Evolutionary conservation across 2,888 invertebrate genomes (phyloP).

Genomic region (Stenotaenia linearis): DNA sequence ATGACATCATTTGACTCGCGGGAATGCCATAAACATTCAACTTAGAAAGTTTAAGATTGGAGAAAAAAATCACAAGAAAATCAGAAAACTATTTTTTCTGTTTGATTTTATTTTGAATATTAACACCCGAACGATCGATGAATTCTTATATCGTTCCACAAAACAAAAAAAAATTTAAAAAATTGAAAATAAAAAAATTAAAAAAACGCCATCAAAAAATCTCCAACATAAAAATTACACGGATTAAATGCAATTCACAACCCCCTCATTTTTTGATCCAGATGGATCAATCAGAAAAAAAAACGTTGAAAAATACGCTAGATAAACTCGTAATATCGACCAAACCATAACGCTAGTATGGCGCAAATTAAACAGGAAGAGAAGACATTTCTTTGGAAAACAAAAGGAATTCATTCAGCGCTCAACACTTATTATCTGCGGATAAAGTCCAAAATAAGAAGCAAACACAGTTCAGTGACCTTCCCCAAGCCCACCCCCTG

Average conservation of each 20-base stretch:
- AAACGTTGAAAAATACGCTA: not conserved
- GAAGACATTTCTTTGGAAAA: conserved; percentile 2
- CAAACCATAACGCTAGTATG: not conserved
- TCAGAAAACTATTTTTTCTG: not conserved
- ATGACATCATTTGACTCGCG: conserved; percentile 19
- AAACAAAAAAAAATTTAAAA: not conserved
- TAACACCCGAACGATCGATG: not conserved
- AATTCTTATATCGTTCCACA: not conserved
- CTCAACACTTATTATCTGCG: conserved; percentile 1
- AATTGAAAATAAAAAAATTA: not conserved
- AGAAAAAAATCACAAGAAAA: not conserved
- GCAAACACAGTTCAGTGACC: not conserved
- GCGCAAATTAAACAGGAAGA: conserved; percentile 11
- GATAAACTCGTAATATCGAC: conserved; percentile 1
- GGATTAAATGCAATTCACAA: not conserved
- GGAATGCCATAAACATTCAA: conserved; percentile 12
- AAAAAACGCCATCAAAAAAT: not conserved
- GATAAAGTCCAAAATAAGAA: conserved; percentile 7
- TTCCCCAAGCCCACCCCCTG: not conserved
- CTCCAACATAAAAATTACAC: not conserved
- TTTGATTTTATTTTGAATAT: not conserved
- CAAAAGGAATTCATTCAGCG: not conserved
- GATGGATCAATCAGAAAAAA: not conserved
- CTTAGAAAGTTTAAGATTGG: not conserved
- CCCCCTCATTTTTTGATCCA: not conserved